Base-by-base conservation (phyloP, 1,140 invertebrate species). In the Eurosta solidaginis region DNA sequence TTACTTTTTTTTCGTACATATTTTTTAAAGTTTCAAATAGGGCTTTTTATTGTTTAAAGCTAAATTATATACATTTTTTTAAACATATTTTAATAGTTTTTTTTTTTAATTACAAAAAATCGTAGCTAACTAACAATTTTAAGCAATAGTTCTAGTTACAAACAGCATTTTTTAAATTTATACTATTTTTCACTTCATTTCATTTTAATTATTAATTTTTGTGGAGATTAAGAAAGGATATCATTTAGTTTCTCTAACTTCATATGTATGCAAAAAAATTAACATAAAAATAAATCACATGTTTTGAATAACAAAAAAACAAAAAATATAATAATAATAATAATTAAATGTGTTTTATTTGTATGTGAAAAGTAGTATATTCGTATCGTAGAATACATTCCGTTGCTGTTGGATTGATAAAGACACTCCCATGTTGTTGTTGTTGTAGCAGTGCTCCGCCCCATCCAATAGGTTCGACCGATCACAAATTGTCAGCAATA, bases 301-400 rank as follows among this genome's bases (percentile, higher is more conserved):
- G 59, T 68, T 74, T 47, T 74, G 45, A 74, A 74, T 45, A 74
- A 47, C 22, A 45, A 68, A 68, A 52, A 47, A n/a, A n/a, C n/a
- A n/a, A n/a, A n/a, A n/a, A n/a, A n/a, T n/a, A n/a, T n/a, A 45
- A 45, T n/a, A n/a, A n/a, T n/a, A n/a, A n/a, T n/a, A n/a, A n/a
- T n/a, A n/a, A n/a, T n/a, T n/a, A n/a, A n/a, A n/a, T n/a, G n/a
- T n/a, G n/a, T n/a, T n/a, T n/a, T n/a, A n/a, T n/a, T n/a, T n/a
- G n/a, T n/a, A n/a, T n/a, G n/a, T n/a, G n/a, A n/a, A n/a, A n/a
- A n/a, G n/a, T n/a, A n/a, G n/a, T n/a, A n/a, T n/a, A n/a, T n/a
- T n/a, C n/a, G n/a, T n/a, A n/a, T n/a, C n/a, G n/a, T n/a, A n/a
- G n/a, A n/a, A n/a, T n/a, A n/a, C n/a, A n/a, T n/a, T n/a, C n/a